Evolutionary conservation across 1,140 invertebrate species (phyloP), one percentile per base, ranked within the genome.

Genomic region (Drosophila obscura): DNA sequence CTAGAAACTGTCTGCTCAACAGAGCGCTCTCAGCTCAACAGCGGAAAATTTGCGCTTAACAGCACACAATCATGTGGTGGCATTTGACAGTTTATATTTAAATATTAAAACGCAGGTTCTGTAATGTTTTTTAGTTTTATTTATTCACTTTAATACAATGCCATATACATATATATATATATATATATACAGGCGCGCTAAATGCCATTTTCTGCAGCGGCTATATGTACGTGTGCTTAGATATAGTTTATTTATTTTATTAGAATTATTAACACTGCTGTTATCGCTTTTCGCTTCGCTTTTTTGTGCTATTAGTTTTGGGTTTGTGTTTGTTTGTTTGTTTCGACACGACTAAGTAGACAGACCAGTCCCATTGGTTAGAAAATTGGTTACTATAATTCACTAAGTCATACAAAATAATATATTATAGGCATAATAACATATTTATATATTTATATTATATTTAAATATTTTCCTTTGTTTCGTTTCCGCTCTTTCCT

Each of bases 371-470:
- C 83, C 83, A 88, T 88, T 88, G 83, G 83, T 88, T 88, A 85
- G 67, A 83, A 88, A 87, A 88, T 87, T 87, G 79, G 72, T 87
- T 87, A 88, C 79, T 87, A 79, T 82, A 73, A 73, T 87, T 87
- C 64, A 79, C 79, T 87, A 88, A 60, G 64, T 35, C 58, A 69
- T 79, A 82, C 65, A 67, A 64, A 66, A 69, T 75, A 77, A 57
- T 57, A 64, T 31, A 13, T 39, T 72, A 61, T 67, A 60, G 45
- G 46, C 63, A 64, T 77, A 77, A 58, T 63, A 62, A 71, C 39
- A 56, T 58, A 61, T 51, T 51, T 68, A 41, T 69, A 45, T 64
- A 55, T 43, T 39, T 45, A 26, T 11, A 28, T 4, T 50, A 31
- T 66, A 73, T 58, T 64, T 61, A 56, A 51, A 22, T 22, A 48